Evolutionary conservation across 2,888 invertebrate genomes (phyloP), one percentile per base, ranked within the genome.

Genomic region (Macaria liturata): DNA sequence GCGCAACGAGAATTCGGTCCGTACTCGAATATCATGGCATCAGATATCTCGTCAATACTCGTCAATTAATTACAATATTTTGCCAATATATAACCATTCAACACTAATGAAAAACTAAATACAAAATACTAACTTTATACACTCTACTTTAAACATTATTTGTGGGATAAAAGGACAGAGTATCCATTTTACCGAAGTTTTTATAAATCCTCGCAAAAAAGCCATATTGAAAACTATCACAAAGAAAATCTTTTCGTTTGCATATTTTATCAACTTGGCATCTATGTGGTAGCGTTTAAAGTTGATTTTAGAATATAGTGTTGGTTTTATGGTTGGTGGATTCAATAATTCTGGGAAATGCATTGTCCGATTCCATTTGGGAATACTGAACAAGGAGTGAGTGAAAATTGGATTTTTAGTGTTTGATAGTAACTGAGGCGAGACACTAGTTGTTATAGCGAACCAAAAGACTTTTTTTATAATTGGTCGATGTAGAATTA

Each of bases 141-240:
- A 20, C 20, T 20, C 20, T 20, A 20, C 20, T 20, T 2, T 20
- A 20, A 20, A 20, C 20, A 20, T 20, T 20, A 20, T 20, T 20
- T 20, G 20, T 20, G 20, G 20, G 20, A 20, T 20, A 20, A 20
- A 20, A 20, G 20, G 20, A 20, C 20, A 20, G 20, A 1, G 2
- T 20, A 20, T 20, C 20, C 20, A 20, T 20, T 20, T 20, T 20
- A 20, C 20, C 20, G 20, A 20, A 20, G 20, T 20, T 39, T 39
- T 39, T 39, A 7, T 3, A 42, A 42, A n/a, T 8, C 42, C n/a
- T 8, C n/a, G 3, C 42, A 42, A n/a, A 42, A 42, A 9, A 42
- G 9, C 52, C 59, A 56, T 53, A 60, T 56, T 60, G 55, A 46
- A 60, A 49, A 52, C 31, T 32, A 44, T 46, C 43, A 31, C 50